Evolutionary conservation across 1,140 invertebrate species (phyloP).

Genomic region (Galleria mellonella): DNA sequence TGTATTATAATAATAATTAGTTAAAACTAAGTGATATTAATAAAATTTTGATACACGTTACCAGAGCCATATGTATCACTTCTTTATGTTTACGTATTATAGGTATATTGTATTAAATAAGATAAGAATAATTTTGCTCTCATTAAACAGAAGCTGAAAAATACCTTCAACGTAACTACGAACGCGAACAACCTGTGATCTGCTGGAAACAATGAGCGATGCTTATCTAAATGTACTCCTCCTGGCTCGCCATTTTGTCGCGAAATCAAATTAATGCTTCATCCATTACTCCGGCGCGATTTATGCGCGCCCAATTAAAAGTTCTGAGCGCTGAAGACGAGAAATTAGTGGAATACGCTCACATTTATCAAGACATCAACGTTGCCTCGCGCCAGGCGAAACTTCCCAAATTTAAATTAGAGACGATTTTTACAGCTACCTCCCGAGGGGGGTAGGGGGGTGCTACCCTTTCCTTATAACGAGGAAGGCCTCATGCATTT

Average conservation of each 20-base stretch:
- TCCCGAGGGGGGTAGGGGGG: conserved; percentile 47
- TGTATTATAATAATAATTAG: too few relatives aligned
- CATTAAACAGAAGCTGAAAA: too few relatives aligned
- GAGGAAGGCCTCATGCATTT: conserved; percentile 76
- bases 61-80: too few relatives aligned
- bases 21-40: too few relatives aligned
- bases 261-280: conserved; percentile 59
- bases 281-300: conserved; percentile 52
- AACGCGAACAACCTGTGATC: conserved; percentile 10
- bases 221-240: conserved; percentile 49
- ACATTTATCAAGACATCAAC: conserved; percentile 73
- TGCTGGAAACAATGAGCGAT: conserved; percentile 58
- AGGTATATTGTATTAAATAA: too few relatives aligned
- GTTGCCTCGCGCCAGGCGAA: conserved; percentile 63
- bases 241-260: conserved; percentile 49
- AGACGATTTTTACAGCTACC: conserved; percentile 73
- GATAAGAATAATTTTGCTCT: too few relatives aligned
- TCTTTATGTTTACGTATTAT: too few relatives aligned
- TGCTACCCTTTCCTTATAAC: conserved; percentile 75
- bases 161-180: too few relatives aligned
- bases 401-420: conserved; percentile 75
- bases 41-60: too few relatives aligned
- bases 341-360: conserved; percentile 68
- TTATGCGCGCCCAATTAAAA: conserved; percentile 71
- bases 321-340: conserved; percentile 61